These are phyloP conservation scores for Arothron firmamentum DNA, from an alignment of 2,113 vertebrate genomes.

Conservation along the genomic window DNA sequence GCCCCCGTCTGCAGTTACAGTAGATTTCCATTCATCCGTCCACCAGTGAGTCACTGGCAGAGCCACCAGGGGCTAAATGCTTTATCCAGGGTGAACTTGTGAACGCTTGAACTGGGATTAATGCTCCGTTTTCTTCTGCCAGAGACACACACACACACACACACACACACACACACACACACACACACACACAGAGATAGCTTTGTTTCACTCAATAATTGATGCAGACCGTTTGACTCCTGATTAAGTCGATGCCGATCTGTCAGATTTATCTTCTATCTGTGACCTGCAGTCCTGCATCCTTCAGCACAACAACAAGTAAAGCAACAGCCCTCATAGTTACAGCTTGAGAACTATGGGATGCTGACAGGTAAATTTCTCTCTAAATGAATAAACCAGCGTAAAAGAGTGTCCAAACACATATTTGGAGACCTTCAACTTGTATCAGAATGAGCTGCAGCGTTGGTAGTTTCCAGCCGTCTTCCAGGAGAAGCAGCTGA, in stretches of 20 bases:
- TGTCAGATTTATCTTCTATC: not conserved
- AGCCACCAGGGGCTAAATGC: constrained; percentile 7
- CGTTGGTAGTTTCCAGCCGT: too few relatives aligned
- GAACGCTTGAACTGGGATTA: not conserved
- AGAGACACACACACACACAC: constrained; percentile 2
- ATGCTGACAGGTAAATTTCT: too few relatives aligned
- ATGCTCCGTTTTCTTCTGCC: constrained; percentile 4
- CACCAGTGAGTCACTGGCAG: constrained; percentile 22
- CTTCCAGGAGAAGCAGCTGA: too few relatives aligned
- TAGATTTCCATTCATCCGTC: constrained; percentile 28
- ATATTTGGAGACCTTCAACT: too few relatives aligned
- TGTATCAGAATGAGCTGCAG: too few relatives aligned
- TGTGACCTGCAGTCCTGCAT: not conserved
- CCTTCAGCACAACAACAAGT: not conserved
- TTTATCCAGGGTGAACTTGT: constrained; percentile 5
- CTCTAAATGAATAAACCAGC: too few relatives aligned
- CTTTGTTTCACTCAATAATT: constrained; percentile 15
- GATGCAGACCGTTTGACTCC: constrained; percentile 15
- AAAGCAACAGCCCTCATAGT: not conserved
- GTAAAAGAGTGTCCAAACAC: too few relatives aligned
- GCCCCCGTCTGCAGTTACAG: constrained; percentile 30
- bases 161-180: constrained; percentile 7
- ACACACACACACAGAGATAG: constrained; percentile 13
- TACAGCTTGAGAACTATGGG: too few relatives aligned
- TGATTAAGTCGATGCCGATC: constrained; percentile 1